Base-by-base conservation (phyloP, 2,888 invertebrate genomes). In the Atethmia centrago region DNA sequence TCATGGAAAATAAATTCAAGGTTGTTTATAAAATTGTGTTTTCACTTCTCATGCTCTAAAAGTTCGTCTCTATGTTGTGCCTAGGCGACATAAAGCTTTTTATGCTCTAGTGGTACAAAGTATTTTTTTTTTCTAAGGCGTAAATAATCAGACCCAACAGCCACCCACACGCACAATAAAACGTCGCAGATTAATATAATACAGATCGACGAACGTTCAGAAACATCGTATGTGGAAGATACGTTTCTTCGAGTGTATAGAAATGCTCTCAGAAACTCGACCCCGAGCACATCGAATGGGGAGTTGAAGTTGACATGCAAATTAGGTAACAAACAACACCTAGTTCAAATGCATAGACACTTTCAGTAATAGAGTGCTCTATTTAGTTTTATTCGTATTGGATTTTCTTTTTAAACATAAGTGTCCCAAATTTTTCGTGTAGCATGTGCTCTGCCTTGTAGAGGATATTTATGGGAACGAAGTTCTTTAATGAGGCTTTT, bases 261-360 rank as follows among this genome's bases (percentile, higher is more conserved):
- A 5, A 28, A 72, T 45, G 19, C 75, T 63, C 51, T 53, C 31
- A 36, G 51, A 53, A 45, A 75, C 31, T 36, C 16, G 7, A 19
- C 36, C n/a, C n/a, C 10, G 8, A 28, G 63, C 28, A n/a, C 7
- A 7, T 45, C 64, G 75, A 42, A 63, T 63, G 21, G 31, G 14
- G 25, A 47, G 21, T 31, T 25, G 19, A 28, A 65, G 53, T 75
- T 40, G 28, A 12, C n/a, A 75, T 40, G 47, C 28, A 40, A 74
- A 74, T 47, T 47, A 55, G 76, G 76, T 55, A 45, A 65, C 65
- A 25, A 16, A 31, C 5, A 31, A 25, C 31, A 42, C 45, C 14
- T 36, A 36, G n/a, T 19, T 14, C 7, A 19, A 9, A 42, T 19
- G 3, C 42, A 25, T 42, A 19, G 12, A 42, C 8, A 51, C 51